A percentile compares a stretch with the other conserved stretches of the same genome.
These are phyloP conservation scores for Sarcophaga caerulescens DNA, from an alignment of 2,888 invertebrate species.

Conservation along the genomic window DNA sequence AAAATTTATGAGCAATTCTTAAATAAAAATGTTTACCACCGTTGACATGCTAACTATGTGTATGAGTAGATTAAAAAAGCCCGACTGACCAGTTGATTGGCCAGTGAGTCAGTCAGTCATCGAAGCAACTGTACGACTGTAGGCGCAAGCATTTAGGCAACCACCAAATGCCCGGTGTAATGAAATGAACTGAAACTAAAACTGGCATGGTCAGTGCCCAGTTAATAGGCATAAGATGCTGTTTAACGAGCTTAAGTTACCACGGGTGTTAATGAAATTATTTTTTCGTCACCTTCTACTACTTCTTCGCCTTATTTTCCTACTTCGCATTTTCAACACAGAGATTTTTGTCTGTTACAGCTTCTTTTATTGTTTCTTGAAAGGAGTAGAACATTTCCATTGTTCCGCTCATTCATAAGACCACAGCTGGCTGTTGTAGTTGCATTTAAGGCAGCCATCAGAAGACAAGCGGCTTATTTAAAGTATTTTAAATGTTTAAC, in stretches of 20 bases:
- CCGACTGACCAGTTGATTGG: conserved; percentile 21
- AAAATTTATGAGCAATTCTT: conserved; percentile 66
- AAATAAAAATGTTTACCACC: conserved; percentile 63
- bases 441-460: conserved; percentile 48
- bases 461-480: conserved; percentile 65
- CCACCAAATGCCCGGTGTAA: conserved; percentile 36
- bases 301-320: conserved; percentile 17
- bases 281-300: conserved; percentile 70
- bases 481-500: conserved; percentile 65
- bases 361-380: neutral
- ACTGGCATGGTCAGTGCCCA: conserved; percentile 62
- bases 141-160: conserved; percentile 31
- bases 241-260: conserved; percentile 68
- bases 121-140: conserved; percentile 30
- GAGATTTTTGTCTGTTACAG: conserved; percentile 31
- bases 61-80: conserved; percentile 62
- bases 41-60: conserved; percentile 66
- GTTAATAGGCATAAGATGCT: conserved; percentile 68
- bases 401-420: conserved; percentile 24
- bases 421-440: conserved; percentile 8
- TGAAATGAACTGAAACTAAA: conserved; percentile 61
- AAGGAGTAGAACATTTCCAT: conserved; percentile 54
- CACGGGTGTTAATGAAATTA: conserved; percentile 70
- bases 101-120: conserved; percentile 10
- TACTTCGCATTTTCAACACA: conserved; percentile 16